Base-by-base conservation (phyloP, 2,113 vertebrate species). In the Cebidichthys violaceus region DNA sequence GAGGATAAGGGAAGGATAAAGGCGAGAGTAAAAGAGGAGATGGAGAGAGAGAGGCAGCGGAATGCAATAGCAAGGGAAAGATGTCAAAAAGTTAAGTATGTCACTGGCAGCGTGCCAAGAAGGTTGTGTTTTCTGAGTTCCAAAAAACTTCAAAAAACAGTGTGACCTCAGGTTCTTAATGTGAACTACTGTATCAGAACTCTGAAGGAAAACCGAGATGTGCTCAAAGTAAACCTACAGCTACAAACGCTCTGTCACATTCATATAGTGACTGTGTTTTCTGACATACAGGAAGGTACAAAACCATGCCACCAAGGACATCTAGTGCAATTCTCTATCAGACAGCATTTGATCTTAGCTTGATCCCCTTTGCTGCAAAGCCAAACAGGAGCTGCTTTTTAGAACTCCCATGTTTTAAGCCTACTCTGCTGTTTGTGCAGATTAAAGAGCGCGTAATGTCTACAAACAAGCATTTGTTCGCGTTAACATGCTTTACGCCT, bases 51-150 rank as follows among this genome's bases (percentile, higher is more conserved):
- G 74, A 82, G 54, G 57, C 43, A 60, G 55, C 8, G 17, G 50
- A 66, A 41, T 47, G 72, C 27, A 39, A 81, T 60, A 55, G 66
- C 22, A 59, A 33, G 17, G 10, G 18, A 77, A 70, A 54, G 43
- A 79, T 72, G 55, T 66, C 61, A 71, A 89, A 64, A 89, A 77
- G 20, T 68, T 43, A 60, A 67, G 43, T 52, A 67, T 52, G 69
- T 37, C 29, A 66, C 35, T 78, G 79, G 84, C 73, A 60, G 31
- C 20, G 69, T 76, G 75, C 83, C 82, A 77, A 20, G 66, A 54
- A 60, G 70, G 57, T 8, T 45, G 6, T 35, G n/a, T 41, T 59
- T 47, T 68, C 39, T 29, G 52, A 43, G 18, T 17, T 15, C 65
- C 9, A 22, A 20, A 15, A 78, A 67, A 74, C 11, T 33, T 22